Evolutionary conservation across 2,888 invertebrate genomes (phyloP).

Genomic region (Phyto melanocephala): DNA sequence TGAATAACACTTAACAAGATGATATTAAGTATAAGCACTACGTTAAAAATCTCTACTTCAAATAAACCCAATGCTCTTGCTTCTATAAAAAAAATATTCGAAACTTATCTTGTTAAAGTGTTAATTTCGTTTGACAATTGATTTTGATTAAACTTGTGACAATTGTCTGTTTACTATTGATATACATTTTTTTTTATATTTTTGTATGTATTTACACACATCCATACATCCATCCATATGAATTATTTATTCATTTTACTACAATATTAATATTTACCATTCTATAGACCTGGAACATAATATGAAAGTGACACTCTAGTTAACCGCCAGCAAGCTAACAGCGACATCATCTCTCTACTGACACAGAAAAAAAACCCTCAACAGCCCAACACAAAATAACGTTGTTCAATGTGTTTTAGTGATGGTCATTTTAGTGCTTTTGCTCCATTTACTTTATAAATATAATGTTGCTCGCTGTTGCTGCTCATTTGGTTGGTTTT

Average conservation of each 20-base stretch:
- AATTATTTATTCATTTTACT: slow-evolving; percentile 14
- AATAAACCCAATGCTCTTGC: too few relatives aligned
- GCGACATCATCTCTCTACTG: neutral
- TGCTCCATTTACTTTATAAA: slow-evolving; percentile 33
- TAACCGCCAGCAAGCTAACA: slow-evolving; percentile 11
- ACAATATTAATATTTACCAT: neutral
- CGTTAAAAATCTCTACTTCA: too few relatives aligned
- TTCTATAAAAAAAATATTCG: too few relatives aligned
- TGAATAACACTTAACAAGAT: too few relatives aligned
- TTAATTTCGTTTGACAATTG: slow-evolving; percentile 44
- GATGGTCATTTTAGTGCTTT: slow-evolving; percentile 22
- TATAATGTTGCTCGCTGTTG: neutral
- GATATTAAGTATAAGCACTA: too few relatives aligned
- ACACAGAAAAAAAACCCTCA: neutral
- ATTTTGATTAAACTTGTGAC: slow-evolving; percentile 35
- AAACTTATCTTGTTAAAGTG: slow-evolving; percentile 9
- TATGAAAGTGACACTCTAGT: slow-evolving; percentile 13
- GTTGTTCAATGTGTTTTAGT: neutral
- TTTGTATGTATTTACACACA: neutral
- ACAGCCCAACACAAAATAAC: neutral
- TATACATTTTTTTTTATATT: neutral
- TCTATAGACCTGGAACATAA: slow-evolving; percentile 7
- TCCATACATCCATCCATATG: neutral
- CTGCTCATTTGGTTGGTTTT: slow-evolving; percentile 13
- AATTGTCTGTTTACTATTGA: neutral